Evolutionary conservation across 2,113 vertebrate genomes (phyloP).

Genomic region (Phycodurus eques): DNA sequence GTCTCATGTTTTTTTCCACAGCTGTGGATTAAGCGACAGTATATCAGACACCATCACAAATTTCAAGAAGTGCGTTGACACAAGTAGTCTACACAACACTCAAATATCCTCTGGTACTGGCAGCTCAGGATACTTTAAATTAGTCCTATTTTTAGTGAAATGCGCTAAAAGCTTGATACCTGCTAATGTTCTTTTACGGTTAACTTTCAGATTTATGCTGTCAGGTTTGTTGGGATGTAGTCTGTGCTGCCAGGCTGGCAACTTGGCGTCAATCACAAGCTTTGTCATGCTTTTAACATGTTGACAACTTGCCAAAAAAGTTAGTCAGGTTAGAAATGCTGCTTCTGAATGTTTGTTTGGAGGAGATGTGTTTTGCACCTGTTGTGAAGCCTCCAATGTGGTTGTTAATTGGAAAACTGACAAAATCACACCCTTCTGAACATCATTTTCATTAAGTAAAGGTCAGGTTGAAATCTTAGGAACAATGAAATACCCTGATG

Average conservation of each 20-base stretch:
- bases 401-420: constrained; percentile 8
- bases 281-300: constrained; percentile 1
- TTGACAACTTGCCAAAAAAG: background rate
- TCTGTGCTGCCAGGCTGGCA: constrained; percentile 12
- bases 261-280: background rate
- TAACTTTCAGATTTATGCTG: background rate
- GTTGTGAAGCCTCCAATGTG: background rate
- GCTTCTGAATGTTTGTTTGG: constrained; percentile 6
- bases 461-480: background rate
- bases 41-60: background rate
- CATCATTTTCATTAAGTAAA: background rate
- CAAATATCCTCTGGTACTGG: background rate
- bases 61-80: constrained; percentile 4
- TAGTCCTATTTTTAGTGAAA: constrained; percentile 15
- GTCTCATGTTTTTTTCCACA: background rate
- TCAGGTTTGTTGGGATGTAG: constrained; percentile 1
- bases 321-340: background rate
- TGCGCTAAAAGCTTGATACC: background rate
- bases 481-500: background rate
- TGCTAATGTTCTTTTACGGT: background rate
- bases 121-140: background rate
- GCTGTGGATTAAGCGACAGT: background rate
- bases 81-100: background rate
- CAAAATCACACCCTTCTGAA: background rate
- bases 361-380: constrained; percentile 6